Evolutionary conservation across 2,888 invertebrate genomes (phyloP), one percentile per base, ranked within the genome.

Genomic region (Thelaira solivaga): DNA sequence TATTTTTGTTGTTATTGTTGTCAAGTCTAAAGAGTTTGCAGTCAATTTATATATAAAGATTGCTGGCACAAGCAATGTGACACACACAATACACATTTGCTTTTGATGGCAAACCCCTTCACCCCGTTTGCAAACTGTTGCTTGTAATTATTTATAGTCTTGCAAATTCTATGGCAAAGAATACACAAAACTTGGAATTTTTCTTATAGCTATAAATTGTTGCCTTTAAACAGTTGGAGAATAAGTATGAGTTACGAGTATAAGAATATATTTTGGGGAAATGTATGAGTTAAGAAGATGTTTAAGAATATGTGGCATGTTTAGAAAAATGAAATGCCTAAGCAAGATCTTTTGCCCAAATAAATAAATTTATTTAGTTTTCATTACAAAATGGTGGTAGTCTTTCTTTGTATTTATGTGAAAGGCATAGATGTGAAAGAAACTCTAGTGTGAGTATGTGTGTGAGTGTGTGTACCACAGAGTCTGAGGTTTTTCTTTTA

Each of bases 81-180:
- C 0, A 13, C 29, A 61, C 73, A 74, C 57, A 68, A 84, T 81
- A 86, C 85, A 85, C 85, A 65, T n/a, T n/a, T n/a, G n/a, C n/a
- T n/a, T n/a, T n/a, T n/a, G n/a, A n/a, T n/a, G n/a, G n/a, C n/a
- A n/a, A n/a, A n/a, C n/a, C n/a, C n/a, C n/a, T n/a, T n/a, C n/a
- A n/a, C n/a, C n/a, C n/a, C n/a, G n/a, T n/a, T n/a, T n/a, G n/a
- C n/a, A n/a, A n/a, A 67, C 65, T 72, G 87, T 86, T 86, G 84
- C 85, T 84, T 82, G 81, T 85, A 81, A 82, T 57, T 86, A 85
- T 85, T 80, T 57, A 72, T 53, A 51, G 55, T 41, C 55, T 41
- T 43, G 57, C 10, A 51, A 26, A 45, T 47, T 31, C 45, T 62
- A 49, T 18, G 39, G 47, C 68, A 45, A 31, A 47, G 61, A 53